A percentile compares a stretch with the other conserved stretches of the same genome.
Conservation (phyloP, 2,797 vertebrate species). For the Channallabes apus region DNA sequence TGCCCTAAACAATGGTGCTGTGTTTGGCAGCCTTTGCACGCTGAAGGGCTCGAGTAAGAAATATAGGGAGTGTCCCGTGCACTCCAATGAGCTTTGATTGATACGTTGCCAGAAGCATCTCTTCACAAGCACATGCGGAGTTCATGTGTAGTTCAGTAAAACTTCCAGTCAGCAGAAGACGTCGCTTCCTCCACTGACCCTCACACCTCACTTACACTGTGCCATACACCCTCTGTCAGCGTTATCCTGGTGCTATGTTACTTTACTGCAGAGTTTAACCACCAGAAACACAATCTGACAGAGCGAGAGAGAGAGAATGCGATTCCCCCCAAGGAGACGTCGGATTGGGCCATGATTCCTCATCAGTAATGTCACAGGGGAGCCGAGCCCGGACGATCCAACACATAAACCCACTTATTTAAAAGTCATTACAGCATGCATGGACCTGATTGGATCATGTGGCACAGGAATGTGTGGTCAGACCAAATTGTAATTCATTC, state of each 20-base stretch:
- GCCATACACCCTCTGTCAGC: not conserved
- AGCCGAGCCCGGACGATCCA: not conserved
- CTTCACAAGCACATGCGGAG: conserved; percentile 16
- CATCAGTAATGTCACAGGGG: conserved; percentile 15
- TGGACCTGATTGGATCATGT: conserved; percentile 36
- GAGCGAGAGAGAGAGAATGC: not conserved
- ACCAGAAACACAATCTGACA: conserved; percentile 1
- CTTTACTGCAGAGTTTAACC: conserved; percentile 5
- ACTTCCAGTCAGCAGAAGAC: conserved; percentile 6
- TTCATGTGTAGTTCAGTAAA: conserved; percentile 20
- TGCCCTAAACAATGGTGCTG: conserved; percentile 76
- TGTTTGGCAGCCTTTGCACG: conserved; percentile 74
- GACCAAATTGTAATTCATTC: conserved; percentile 33
- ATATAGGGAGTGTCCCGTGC: conserved; percentile 11
- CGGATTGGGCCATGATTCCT: not conserved
- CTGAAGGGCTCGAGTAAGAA: conserved; percentile 62
- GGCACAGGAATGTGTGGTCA: conserved; percentile 39
- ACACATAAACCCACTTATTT: conserved; percentile 6
- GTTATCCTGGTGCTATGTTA: not conserved
- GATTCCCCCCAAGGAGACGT: conserved; percentile 3
- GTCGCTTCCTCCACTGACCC: not conserved
- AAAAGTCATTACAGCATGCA: conserved; percentile 21
- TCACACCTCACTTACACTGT: not conserved
- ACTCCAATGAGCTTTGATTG: conserved; percentile 25
- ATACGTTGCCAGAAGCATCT: conserved; percentile 20